These are phyloP conservation scores for Scaptodrosophila latifasciaeformis DNA, from an alignment of 2,888 invertebrate species.

Conservation along the genomic window DNA sequence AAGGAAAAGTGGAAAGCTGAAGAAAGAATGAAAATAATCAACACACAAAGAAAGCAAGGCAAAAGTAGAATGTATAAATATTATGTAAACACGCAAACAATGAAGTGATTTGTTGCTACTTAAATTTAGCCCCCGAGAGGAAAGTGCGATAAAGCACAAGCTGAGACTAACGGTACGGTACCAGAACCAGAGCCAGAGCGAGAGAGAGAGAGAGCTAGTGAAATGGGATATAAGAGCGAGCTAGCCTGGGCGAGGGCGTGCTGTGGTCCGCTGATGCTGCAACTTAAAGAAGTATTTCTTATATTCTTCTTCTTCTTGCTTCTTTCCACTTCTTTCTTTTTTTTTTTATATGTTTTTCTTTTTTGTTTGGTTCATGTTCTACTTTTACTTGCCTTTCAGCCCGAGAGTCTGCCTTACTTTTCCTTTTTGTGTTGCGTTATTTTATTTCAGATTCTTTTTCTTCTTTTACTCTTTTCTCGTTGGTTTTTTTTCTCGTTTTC, in stretches of 20 bases:
- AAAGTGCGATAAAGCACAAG: not conserved
- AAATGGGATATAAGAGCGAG: not conserved
- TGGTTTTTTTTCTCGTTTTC: constrained; percentile 6
- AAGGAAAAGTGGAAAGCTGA: not conserved
- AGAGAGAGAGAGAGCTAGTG: not conserved
- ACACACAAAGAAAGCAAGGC: not conserved
- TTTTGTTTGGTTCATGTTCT: no score
- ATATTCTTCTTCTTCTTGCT: not conserved
- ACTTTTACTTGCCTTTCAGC: no score
- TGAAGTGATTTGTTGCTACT: constrained; percentile 69
- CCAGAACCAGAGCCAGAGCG: not conserved
- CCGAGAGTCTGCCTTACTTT: not conserved
- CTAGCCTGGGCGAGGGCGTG: not conserved
- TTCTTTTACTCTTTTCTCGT: constrained; percentile 4
- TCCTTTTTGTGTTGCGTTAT: not conserved
- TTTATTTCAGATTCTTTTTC: no score
- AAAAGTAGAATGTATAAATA: constrained; percentile 60
- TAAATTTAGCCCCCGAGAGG: constrained; percentile 56
- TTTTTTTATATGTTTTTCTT: no score
- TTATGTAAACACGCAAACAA: constrained; percentile 68
- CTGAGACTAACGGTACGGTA: not conserved
- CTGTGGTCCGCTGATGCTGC: constrained; percentile 37
- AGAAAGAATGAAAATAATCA: not conserved
- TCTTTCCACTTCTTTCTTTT: not conserved
- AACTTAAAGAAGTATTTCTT: constrained; percentile 41